phyloP scores from a whole-genome alignment of 2,113 vertebrate species.

The Brienomyrus longianalis region DNA sequence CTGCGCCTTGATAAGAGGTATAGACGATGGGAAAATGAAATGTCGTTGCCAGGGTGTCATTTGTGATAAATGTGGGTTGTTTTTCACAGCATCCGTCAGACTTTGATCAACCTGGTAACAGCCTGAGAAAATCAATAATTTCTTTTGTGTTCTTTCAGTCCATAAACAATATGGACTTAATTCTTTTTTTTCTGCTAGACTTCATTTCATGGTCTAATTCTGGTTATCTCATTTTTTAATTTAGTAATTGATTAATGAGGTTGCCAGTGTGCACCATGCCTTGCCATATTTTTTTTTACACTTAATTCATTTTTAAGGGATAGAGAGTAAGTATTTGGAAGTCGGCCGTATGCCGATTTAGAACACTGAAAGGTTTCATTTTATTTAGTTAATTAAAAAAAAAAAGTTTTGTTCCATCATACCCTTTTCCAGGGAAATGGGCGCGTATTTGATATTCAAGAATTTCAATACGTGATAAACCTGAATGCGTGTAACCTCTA shows the following conservation, averaged over 20 bases:
- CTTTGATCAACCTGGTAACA: neutral
- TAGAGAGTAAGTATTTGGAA: neutral
- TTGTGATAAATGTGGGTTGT: conserved; percentile 2
- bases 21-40: conserved; percentile 5
- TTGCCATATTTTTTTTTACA: neutral
- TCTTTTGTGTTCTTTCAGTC: neutral
- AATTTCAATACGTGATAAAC: neutral
- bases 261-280: neutral
- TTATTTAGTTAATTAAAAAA: neutral
- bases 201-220: neutral
- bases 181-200: neutral
- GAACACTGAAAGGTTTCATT: neutral
- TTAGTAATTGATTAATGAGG: neutral
- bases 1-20: neutral
- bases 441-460: neutral
- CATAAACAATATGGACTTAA: neutral
- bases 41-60: neutral
- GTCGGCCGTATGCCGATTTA: neutral
- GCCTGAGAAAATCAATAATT: neutral
- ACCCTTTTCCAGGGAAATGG: neutral
- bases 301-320: neutral
- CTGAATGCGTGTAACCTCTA: neutral
- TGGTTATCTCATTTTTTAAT: neutral
- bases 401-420: neutral
- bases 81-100: neutral